Evolutionary conservation across 2,888 invertebrate species (phyloP), one percentile per base, ranked within the genome.

Genomic region (Stratiomys singularior): DNA sequence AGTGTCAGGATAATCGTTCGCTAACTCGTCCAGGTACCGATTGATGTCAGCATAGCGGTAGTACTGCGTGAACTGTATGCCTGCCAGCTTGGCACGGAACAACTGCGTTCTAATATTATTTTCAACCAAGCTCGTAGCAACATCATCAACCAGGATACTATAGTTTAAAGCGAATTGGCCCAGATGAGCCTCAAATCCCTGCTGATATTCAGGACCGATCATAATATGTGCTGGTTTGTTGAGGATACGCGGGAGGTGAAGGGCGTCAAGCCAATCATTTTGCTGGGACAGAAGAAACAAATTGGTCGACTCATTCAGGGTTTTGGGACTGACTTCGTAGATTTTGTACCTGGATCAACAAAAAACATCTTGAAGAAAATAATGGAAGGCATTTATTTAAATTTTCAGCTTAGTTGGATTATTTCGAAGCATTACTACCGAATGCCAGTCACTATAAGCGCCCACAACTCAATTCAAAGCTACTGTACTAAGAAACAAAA

Each of bases 1-100:
- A 4, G 90, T 83, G 9, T 87, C 81, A 0, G 90, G 89, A 82
- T 91, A 88, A 11, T 85, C 82, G 0, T 77, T 78, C 0, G 88
- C 89, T 64, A 91, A 81, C 11, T 85, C 83, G 23, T 88, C 86
- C 77, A 91, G 82, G 79, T 90, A 90, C 0, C 83, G 86, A 78
- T 89, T 87, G 37, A 92, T 89, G 89, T 87, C 86, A 25, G 74
- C 80, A 47, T 84, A 83, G 0, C 81, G 80, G 66, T 85, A 84
- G 46, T 77, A 80, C 1, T 44, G 72, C 1, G 25, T 56, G 9
- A 72, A 72, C 9, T 21, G 18, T 0, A 72, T 56, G 4, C 69
- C 27, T 1, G 28, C 27, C 25, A 7, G 5, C 1, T 1, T 11
- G 18, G 9, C 30, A 0, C 9, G 28, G 47, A 21, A 23, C 25